Conservation (phyloP, 2,113 vertebrate genomes). For the Equus quagga region DNA sequence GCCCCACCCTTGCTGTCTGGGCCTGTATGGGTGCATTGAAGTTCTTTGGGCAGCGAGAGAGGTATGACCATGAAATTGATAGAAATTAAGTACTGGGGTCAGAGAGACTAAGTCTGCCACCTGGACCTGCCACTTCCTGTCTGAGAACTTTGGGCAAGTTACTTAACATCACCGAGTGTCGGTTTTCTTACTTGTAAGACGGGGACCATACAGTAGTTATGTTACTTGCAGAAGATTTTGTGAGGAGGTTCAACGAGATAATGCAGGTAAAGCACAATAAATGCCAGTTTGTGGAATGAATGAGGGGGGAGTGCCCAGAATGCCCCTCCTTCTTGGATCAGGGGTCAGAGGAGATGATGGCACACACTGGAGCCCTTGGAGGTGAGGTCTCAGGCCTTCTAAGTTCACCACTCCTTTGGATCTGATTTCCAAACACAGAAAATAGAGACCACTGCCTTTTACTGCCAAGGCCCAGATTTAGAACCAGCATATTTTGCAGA, state of each 20-base stretch:
- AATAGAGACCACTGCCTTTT: not conserved
- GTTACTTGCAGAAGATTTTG: not conserved
- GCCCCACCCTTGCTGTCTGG: not conserved
- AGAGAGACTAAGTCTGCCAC: not conserved
- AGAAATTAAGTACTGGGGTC: not conserved
- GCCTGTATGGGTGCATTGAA: not conserved
- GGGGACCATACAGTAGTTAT: not conserved
- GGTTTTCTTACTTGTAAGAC: not conserved
- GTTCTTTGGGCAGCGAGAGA: not conserved
- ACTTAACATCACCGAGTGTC: not conserved
- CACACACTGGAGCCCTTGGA: not conserved
- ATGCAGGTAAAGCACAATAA: not conserved
- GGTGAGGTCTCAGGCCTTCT: not conserved
- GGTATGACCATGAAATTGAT: not conserved
- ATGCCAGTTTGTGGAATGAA: not conserved
- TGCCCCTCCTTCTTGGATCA: not conserved
- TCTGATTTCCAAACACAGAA: conserved; percentile 23
- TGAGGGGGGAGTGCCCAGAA: not conserved
- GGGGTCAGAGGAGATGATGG: not conserved
- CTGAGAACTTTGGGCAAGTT: not conserved
- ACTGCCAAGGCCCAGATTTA: not conserved
- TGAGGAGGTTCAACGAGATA: not conserved
- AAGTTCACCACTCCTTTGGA: not conserved
- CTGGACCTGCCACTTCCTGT: not conserved
- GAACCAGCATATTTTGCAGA: not conserved